These are phyloP conservation scores for Brachionus manjavacas DNA, from an alignment of 1,140 invertebrate genomes.

Conservation along the genomic window DNA sequence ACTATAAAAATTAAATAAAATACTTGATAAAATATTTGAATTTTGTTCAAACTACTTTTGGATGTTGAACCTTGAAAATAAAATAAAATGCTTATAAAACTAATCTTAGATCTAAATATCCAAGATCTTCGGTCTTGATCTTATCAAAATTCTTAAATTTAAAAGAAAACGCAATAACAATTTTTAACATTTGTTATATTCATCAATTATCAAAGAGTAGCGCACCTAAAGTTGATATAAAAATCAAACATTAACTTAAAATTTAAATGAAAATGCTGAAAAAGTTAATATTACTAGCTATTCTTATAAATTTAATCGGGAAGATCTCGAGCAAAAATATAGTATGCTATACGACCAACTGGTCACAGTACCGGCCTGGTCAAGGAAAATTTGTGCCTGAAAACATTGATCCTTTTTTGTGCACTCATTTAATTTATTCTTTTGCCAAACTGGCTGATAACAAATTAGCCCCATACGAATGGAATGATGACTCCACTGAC, in stretches of 20 bases:
- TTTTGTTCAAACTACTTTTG: too few species aligned
- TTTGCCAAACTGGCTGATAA: conserved; percentile 67
- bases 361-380: conserved; percentile 80
- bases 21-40: too few species aligned
- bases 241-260: neutral
- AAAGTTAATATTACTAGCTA: neutral
- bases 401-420: conserved; percentile 75
- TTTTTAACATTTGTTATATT: neutral
- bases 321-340: conserved; percentile 4
- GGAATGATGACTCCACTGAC: conserved; percentile 67
- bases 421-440: conserved; percentile 86
- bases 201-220: neutral
- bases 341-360: conserved; percentile 86
- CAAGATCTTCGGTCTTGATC: neutral
- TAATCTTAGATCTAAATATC: too few species aligned
- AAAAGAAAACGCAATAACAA: neutral
- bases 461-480: conserved; percentile 72
- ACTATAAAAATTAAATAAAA: neutral
- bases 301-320: neutral
- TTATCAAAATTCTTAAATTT: neutral
- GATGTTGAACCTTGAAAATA: too few species aligned
- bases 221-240: neutral
- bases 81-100: too few species aligned
- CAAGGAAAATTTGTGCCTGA: conserved; percentile 78
- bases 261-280: neutral